phyloP scores from a whole-genome alignment of 2,113 vertebrate species.

The Azemiops feae region DNA sequence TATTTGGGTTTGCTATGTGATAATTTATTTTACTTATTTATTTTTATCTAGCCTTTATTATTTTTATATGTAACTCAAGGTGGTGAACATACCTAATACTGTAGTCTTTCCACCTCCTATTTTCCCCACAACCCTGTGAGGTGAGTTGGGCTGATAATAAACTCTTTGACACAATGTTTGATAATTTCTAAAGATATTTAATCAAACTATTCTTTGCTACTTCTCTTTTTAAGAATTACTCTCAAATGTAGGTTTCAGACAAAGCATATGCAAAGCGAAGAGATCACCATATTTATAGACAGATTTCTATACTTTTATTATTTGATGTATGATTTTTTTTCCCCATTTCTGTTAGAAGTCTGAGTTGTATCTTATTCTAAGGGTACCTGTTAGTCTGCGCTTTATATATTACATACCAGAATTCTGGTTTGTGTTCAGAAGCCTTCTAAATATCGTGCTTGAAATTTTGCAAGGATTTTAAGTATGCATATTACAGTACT shows the following conservation, averaged over 20 bases:
- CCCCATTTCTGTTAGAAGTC: rapidly evolving
- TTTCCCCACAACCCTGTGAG: neutral
- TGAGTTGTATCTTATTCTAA: neutral
- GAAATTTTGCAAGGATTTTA: neutral
- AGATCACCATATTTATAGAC: neutral
- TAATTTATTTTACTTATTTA: neutral
- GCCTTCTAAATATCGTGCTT: neutral
- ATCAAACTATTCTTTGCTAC: neutral
- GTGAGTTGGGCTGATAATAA: neutral
- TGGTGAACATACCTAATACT: neutral
- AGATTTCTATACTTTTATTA: neutral
- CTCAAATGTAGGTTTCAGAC: neutral
- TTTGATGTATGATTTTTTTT: neutral
- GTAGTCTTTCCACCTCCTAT: neutral
- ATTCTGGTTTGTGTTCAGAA: neutral
- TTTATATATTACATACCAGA: neutral
- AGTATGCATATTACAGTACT: neutral
- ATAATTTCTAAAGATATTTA: neutral
- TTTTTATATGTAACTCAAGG: neutral
- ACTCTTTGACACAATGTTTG: neutral
- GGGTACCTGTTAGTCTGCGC: neutral
- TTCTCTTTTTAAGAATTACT: neutral
- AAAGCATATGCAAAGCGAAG: neutral
- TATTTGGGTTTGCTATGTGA: neutral
- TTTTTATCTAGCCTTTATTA: neutral